Base-by-base conservation (phyloP, 2,113 vertebrate species). In the Alectura lathami region DNA sequence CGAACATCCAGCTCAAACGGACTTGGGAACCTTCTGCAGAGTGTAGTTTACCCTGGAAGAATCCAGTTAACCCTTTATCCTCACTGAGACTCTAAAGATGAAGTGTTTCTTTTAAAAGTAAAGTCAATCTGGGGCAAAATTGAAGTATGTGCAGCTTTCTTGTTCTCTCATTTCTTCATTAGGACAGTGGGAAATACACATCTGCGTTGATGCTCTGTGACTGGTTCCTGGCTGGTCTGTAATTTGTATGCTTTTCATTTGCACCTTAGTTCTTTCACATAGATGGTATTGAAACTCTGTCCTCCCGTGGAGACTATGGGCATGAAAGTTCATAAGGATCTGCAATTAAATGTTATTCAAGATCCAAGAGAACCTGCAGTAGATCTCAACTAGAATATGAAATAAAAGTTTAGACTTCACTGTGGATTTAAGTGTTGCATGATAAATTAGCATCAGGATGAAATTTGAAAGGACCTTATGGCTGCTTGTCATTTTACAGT, bases 401-500 rank as follows among this genome's bases (percentile, higher is more conserved):
- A 77, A 76, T 26, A 51, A 77, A 89, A 84, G 34, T 86, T 93
- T 40, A 43, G 48, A 53, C 56, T 53, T 43, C 30, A 20, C 68
- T 87, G 34, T 23, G 38, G 5, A 85, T 83, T 91, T 96, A 38
- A 79, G 70, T 79, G 38, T 13, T 82, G 26, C 63, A 72, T 83
- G 83, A 74, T 94, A 91, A 90, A 29, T 59, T 91, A 85, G 3
- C 53, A 32, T 64, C 54, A 91, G 60, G 93, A 82, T 82, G 67
- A 91, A 88, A 94, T 69, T 80, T 72, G 63, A 86, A 95, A 75
- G 30, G 42, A 86, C 17, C 13, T 80, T 67, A 23, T 83, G 53
- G 83, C 29, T 89, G n/a, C 4, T 53, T 91, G 69, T 36, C 47
- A 62, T 93, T 91, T 96, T 86, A n/a, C 8, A 59, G n/a, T 86